A percentile compares a stretch with the other conserved stretches of the same genome.
phyloP scores from a whole-genome alignment of 2,797 vertebrate genomes.

The Poliocrania exsul region DNA sequence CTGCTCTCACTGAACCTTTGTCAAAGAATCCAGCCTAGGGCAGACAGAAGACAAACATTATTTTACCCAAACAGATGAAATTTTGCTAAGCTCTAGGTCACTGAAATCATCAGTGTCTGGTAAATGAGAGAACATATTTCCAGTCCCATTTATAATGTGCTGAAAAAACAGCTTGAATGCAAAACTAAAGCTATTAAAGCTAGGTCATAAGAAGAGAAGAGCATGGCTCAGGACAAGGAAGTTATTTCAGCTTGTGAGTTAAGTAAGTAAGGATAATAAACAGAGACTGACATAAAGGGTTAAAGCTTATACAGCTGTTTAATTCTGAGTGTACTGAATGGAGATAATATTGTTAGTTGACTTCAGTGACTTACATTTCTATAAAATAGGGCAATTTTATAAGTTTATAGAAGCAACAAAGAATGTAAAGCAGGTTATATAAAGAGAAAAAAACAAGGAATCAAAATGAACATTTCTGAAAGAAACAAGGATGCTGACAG shows the following conservation, averaged over 20 bases:
- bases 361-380: not conserved
- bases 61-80: slow-evolving; percentile 1
- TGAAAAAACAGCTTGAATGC: not conserved
- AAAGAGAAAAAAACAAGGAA: not conserved
- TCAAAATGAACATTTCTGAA: not conserved
- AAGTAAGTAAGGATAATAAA: slow-evolving; percentile 30
- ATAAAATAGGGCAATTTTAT: not conserved
- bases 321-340: not conserved
- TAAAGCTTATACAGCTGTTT: slow-evolving; percentile 39
- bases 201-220: not conserved
- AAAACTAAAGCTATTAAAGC: not conserved
- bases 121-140: not conserved
- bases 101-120: not conserved
- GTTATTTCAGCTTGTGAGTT: slow-evolving; percentile 25
- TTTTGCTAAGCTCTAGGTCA: not conserved
- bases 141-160: not conserved
- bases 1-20: not conserved
- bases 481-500: not conserved
- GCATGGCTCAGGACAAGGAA: not conserved
- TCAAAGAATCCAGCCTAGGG: not conserved
- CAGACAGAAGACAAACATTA: not conserved
- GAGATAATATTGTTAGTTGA: not conserved
- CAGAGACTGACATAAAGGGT: slow-evolving; percentile 17
- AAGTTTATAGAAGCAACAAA: slow-evolving; percentile 19
- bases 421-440: not conserved